phyloP scores from a whole-genome alignment of 2,797 vertebrate species.

The Zalophus californianus region DNA sequence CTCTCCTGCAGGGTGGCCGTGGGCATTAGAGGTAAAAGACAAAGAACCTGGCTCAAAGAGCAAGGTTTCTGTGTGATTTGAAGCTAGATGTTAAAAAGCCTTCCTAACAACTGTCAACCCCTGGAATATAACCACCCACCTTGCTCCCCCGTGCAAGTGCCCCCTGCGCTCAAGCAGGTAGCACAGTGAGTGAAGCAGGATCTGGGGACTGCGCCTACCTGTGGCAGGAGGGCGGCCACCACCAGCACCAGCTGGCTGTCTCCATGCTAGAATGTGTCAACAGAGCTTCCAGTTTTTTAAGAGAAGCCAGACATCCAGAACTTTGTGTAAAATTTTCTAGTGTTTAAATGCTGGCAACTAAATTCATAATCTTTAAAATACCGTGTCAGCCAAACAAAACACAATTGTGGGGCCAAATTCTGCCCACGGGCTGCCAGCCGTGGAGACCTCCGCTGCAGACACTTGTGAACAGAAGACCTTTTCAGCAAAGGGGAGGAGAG shows the following conservation, averaged over 20 bases:
- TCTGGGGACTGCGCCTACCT: accelerated
- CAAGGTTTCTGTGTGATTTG: not conserved
- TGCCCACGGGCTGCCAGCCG: not conserved
- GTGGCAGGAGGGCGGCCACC: accelerated
- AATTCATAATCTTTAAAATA: constrained; percentile 39
- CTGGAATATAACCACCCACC: not conserved
- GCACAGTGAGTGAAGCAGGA: not conserved
- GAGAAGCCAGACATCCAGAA: constrained; percentile 45
- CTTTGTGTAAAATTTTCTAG: not conserved
- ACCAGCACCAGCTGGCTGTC: not conserved
- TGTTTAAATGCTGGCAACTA: constrained; percentile 46
- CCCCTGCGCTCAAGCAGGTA: not conserved
- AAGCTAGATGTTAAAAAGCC: not conserved
- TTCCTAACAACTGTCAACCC: not conserved
- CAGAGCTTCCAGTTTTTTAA: not conserved
- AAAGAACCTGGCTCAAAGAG: not conserved
- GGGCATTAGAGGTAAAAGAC: not conserved
- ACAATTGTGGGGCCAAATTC: constrained; percentile 20
- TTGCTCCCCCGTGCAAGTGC: not conserved
- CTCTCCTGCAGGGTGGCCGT: not conserved
- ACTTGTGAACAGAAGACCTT: not conserved
- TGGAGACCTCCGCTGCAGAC: not conserved
- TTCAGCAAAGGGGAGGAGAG: not conserved
- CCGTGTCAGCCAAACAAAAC: constrained; percentile 39
- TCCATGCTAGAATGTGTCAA: not conserved